phyloP scores from a whole-genome alignment of 2,888 invertebrate genomes.

The Steromphala cineraria region DNA sequence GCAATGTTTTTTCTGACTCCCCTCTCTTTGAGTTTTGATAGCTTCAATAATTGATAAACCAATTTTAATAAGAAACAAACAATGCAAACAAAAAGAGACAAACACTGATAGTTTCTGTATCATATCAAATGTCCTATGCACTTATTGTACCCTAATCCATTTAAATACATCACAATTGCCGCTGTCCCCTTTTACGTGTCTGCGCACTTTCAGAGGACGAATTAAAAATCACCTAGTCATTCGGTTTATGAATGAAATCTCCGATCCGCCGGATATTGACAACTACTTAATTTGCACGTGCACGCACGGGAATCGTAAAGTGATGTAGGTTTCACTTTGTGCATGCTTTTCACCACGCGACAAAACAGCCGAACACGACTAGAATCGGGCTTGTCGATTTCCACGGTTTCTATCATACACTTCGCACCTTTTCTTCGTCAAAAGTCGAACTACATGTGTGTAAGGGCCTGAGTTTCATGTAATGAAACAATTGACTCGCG shows the following conservation, averaged over 20 bases:
- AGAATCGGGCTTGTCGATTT: not conserved
- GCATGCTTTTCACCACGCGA: conserved; percentile 9
- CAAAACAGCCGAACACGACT: not conserved
- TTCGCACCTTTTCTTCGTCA: not conserved
- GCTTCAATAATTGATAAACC: no score
- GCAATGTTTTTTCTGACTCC: no score
- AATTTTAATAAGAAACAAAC: no score
- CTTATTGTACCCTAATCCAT: no score
- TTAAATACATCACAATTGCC: no score
- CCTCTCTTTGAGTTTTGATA: no score
- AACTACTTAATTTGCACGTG: conserved; percentile 9
- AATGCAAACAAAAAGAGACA: no score
- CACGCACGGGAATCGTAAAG: not conserved
- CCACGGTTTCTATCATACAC: not conserved
- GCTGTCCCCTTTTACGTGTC: no score
- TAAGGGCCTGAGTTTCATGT: not conserved
- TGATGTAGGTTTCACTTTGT: not conserved
- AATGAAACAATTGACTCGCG: not conserved
- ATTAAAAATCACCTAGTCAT: not conserved
- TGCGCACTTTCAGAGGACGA: no score
- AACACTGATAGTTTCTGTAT: no score
- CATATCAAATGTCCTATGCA: no score
- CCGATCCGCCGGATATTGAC: conserved; percentile 1
- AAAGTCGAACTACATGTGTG: not conserved
- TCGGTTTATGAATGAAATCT: not conserved